phyloP scores from a whole-genome alignment of 1,140 invertebrate genomes.

The Phenacoccus solenopsis region DNA sequence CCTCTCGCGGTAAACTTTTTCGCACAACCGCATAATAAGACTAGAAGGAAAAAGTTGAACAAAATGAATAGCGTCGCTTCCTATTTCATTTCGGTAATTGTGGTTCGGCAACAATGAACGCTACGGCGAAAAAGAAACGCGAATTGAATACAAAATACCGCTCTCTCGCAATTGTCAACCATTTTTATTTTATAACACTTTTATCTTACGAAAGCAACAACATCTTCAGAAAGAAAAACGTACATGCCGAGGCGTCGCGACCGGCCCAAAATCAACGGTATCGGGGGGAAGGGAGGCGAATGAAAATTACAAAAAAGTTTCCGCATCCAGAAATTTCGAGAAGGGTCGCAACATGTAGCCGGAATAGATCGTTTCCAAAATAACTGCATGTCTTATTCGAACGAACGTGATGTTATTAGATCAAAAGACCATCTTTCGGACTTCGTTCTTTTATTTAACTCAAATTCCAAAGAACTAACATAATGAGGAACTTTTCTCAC shows the following conservation, averaged over 20 bases:
- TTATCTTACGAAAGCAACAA: conserved; percentile 1
- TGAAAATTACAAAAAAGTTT: not conserved
- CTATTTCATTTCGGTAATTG: conserved; percentile 2
- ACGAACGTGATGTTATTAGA: not conserved
- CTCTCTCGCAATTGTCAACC: not conserved
- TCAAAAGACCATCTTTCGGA: not conserved
- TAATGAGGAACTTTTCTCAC: no score
- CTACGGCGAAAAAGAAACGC: not conserved
- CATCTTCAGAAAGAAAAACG: no score
- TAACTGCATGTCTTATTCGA: no score
- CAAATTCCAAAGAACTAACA: no score
- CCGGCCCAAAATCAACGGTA: not conserved
- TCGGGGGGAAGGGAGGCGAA: not conserved
- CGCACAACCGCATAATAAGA: not conserved
- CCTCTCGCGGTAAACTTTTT: not conserved
- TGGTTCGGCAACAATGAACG: not conserved
- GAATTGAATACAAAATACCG: not conserved
- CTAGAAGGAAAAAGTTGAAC: not conserved
- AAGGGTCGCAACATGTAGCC: no score
- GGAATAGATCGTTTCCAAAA: no score
- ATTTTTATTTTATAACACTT: not conserved
- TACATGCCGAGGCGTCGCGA: no score
- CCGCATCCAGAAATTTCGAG: no score
- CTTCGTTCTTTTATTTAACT: no score
- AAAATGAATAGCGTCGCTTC: not conserved